A percentile compares a stretch with the other conserved stretches of the same genome.
Conservation (phyloP, 2,888 invertebrate genomes). For the Cloeon dipterum region DNA sequence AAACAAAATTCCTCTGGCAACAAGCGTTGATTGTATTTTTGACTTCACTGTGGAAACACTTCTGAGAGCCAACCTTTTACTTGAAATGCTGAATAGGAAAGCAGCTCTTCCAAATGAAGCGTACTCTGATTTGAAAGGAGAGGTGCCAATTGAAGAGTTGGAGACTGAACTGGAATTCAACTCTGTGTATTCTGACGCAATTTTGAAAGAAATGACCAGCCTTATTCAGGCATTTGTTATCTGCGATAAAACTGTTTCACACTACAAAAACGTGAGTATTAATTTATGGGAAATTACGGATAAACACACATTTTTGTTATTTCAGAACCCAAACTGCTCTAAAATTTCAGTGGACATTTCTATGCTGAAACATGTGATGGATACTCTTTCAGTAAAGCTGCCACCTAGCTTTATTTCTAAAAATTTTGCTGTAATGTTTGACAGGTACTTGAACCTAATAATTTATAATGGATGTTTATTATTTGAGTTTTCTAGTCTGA, state of each 20-base stretch:
- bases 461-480: no score
- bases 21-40: not conserved
- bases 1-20: not conserved
- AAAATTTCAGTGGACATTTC: no score
- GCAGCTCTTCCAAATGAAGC: not conserved
- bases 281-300: no score
- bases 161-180: not conserved
- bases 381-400: no score
- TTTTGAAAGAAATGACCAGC: constrained; percentile 14
- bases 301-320: no score
- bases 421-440: no score
- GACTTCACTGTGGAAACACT: not conserved
- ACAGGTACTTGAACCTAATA: no score
- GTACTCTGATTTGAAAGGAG: not conserved
- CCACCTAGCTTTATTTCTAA: no score
- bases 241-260: constrained; percentile 15
- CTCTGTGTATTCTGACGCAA: constrained; percentile 10
- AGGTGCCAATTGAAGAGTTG: not conserved
- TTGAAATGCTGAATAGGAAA: constrained; percentile 3
- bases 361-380: no score
- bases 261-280: constrained; percentile 23
- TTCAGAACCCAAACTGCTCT: no score
- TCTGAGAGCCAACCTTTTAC: not conserved
- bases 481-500: no score
- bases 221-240: constrained; percentile 17